Conservation (phyloP, 2,113 vertebrate species). For the Corythaixoides concolor region DNA sequence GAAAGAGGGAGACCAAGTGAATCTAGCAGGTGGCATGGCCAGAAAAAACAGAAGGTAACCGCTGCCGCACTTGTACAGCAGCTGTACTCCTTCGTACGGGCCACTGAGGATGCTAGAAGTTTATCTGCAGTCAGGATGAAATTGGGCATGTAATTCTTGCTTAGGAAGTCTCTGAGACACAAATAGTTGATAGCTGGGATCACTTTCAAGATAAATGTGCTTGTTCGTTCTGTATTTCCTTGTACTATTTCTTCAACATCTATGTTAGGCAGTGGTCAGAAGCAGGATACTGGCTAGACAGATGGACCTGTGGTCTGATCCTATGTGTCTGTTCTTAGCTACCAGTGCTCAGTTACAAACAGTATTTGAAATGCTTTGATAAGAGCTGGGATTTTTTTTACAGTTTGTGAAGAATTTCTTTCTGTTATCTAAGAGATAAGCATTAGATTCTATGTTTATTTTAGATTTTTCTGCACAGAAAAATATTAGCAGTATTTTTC, state of each 20-base stretch:
- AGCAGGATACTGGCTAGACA: neutral
- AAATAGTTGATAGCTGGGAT: neutral
- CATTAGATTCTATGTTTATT: neutral
- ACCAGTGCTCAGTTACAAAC: neutral
- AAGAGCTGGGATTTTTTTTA: neutral
- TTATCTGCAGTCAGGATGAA: neutral
- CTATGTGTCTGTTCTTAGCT: neutral
- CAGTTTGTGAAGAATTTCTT: neutral
- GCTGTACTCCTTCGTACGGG: fast-evolving
- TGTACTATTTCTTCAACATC: neutral
- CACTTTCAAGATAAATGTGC: neutral
- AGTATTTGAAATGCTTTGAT: neutral
- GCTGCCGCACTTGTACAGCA: fast-evolving
- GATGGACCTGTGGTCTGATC: neutral
- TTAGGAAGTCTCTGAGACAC: neutral
- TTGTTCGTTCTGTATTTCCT: neutral
- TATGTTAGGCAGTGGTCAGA: neutral
- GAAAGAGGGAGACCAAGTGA: neutral
- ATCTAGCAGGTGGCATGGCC: neutral
- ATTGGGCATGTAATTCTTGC: neutral
- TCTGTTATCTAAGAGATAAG: neutral
- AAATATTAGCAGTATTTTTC: neutral
- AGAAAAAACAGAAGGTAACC: neutral
- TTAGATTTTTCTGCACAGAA: neutral
- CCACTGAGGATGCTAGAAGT: fast-evolving